These are phyloP conservation scores for Myrmecobius fasciatus DNA, from an alignment of 2,113 vertebrate species.

Conservation along the genomic window DNA sequence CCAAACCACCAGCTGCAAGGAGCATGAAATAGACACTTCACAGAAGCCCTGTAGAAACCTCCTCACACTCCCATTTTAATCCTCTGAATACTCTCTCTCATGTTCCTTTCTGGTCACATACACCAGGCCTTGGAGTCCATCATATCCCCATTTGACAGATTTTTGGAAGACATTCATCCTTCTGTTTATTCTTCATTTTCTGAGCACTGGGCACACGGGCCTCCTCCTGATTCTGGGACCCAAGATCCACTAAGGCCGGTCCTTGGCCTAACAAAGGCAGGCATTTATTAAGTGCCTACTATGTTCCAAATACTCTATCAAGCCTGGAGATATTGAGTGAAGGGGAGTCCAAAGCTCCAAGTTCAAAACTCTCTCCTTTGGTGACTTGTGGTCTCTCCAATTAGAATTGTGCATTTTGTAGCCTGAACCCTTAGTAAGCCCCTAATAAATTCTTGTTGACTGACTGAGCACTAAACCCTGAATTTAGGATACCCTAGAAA, in stretches of 20 bases:
- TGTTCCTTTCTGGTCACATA: constrained; percentile 53
- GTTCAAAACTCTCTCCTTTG: too few species aligned
- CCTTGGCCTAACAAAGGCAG: not conserved
- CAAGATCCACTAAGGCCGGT: not conserved
- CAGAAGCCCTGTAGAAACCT: constrained; percentile 36
- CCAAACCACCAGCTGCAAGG: constrained; percentile 70
- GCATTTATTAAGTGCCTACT: not conserved
- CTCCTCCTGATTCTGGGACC: too few species aligned
- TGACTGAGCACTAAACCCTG: too few species aligned
- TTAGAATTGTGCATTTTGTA: too few species aligned
- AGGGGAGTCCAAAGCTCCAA: too few species aligned
- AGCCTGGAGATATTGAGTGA: too few species aligned
- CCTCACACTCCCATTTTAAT: constrained; percentile 47
- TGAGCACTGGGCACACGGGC: not conserved
- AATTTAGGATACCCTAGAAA: too few species aligned
- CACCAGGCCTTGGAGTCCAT: not conserved
- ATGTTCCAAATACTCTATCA: not conserved
- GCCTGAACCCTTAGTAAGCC: too few species aligned
- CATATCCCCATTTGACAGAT: not conserved
- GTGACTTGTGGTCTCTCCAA: too few species aligned
- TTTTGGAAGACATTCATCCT: not conserved
- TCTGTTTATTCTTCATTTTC: not conserved
- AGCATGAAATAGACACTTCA: constrained; percentile 55
- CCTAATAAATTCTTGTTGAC: too few species aligned
- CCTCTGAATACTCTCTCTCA: constrained; percentile 69